Percentiles rank a stretch among this genome's conserved stretches.
These are phyloP conservation scores for Phenganax subtilis DNA, from an alignment of 92 coral and sea anemone species.

Conservation along the genomic window DNA sequence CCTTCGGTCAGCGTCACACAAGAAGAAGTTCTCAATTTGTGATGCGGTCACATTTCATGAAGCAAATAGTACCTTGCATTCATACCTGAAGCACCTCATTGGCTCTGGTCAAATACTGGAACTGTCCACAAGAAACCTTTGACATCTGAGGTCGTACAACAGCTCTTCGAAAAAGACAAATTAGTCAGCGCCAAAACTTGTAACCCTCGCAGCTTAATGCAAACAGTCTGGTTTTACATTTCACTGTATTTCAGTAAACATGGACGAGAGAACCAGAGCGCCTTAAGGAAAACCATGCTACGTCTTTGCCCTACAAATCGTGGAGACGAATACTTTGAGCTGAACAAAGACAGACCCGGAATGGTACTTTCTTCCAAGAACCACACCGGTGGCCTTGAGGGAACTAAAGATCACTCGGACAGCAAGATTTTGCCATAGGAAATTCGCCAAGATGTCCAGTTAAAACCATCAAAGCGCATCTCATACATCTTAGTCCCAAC, in stretches of 20 bases:
- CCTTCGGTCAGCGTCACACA: background rate
- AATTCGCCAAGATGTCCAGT: constrained; percentile 40
- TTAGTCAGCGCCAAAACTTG: background rate
- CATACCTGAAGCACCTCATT: constrained; percentile 28
- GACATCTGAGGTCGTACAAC: constrained; percentile 10
- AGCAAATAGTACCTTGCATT: constrained; percentile 15
- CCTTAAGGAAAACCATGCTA: constrained; percentile 16
- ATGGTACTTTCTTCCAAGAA: constrained; percentile 35
- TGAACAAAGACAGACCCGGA: constrained; percentile 44
- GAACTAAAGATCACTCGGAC: constrained; percentile 40
- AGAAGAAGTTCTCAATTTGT: background rate
- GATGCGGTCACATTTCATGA: background rate
- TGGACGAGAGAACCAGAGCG: constrained; percentile 38
- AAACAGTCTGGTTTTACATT: constrained; percentile 33
- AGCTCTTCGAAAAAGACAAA: constrained; percentile 18
- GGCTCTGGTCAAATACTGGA: constrained; percentile 24
- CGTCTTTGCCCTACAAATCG: background rate
- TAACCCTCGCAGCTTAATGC: background rate
- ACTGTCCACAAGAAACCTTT: constrained; percentile 35
- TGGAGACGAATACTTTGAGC: constrained; percentile 35
- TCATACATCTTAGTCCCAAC: constrained; percentile 30
- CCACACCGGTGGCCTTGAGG: constrained; percentile 50
- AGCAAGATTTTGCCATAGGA: constrained; percentile 38
- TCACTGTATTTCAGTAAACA: constrained; percentile 15
- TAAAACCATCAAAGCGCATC: constrained; percentile 26